Percentiles rank a stretch among this genome's conserved stretches.
Evolutionary conservation across 2,113 vertebrate species (phyloP).

Genomic region (Ceyx cyanopectus): DNA sequence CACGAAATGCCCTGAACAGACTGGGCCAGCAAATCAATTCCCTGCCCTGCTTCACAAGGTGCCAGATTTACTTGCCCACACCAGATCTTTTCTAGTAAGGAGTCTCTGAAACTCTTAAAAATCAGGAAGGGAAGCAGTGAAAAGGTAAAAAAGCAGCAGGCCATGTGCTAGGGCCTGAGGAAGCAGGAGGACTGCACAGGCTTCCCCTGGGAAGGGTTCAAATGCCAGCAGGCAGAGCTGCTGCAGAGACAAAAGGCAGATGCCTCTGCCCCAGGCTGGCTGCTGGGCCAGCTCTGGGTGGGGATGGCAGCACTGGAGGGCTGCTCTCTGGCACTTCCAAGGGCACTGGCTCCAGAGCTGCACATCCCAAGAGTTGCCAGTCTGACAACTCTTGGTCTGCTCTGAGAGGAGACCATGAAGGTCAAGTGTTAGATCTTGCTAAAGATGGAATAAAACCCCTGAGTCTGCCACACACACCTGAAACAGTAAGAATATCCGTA

Average conservation of each 20-base stretch:
- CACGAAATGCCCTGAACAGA: background rate
- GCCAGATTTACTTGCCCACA: background rate
- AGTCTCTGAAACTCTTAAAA: background rate
- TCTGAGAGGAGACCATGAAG: rapidly evolving
- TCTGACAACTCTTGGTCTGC: background rate
- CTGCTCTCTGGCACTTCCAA: rapidly evolving
- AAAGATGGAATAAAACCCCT: background rate
- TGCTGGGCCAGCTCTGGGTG: rapidly evolving
- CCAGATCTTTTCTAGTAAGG: background rate
- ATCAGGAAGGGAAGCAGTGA: background rate
- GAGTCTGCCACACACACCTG: background rate
- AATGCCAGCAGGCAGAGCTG: background rate
- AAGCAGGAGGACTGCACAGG: no score
- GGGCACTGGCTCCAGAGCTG: background rate
- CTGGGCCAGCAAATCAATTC: background rate
- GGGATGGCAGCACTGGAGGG: background rate
- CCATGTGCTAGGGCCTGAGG: rapidly evolving
- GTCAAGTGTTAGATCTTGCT: background rate
- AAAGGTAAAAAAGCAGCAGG: background rate
- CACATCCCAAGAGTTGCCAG: background rate
- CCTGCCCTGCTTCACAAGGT: background rate
- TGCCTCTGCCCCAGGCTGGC: background rate
- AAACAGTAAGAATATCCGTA: background rate
- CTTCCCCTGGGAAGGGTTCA: background rate
- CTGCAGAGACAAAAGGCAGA: background rate